These are phyloP conservation scores for Labia minor DNA, from an alignment of 2,888 invertebrate species.

Conservation along the genomic window DNA sequence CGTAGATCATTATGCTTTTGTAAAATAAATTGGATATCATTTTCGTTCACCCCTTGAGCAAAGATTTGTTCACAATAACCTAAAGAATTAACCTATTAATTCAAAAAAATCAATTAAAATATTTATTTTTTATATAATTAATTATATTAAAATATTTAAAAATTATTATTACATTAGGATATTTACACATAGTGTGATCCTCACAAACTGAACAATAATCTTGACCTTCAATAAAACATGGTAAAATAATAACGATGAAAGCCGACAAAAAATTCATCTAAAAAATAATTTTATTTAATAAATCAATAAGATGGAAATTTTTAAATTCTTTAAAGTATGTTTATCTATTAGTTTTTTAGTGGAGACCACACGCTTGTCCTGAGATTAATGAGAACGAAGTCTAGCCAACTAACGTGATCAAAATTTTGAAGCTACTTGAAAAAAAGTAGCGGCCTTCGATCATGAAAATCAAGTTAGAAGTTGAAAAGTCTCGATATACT, in stretches of 20 bases:
- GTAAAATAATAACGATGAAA: background rate
- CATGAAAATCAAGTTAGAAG: too few relatives aligned
- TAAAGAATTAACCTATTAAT: background rate
- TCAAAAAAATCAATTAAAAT: background rate
- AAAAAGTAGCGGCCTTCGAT: too few relatives aligned
- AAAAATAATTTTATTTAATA: background rate
- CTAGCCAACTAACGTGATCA: too few relatives aligned
- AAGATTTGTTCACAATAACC: background rate
- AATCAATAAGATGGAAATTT: background rate
- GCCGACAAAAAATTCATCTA: background rate
- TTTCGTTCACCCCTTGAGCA: background rate
- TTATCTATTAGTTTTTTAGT: too few relatives aligned
- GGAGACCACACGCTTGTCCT: too few relatives aligned
- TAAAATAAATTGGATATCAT: background rate
- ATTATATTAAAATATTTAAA: background rate
- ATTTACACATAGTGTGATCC: background rate
- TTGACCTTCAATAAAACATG: background rate
- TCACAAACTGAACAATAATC: background rate
- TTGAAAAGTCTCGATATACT: too few relatives aligned
- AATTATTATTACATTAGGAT: background rate
- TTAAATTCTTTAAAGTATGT: background rate
- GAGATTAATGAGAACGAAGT: too few relatives aligned
- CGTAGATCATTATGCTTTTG: background rate
- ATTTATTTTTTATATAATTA: too few relatives aligned
- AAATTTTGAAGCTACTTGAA: too few relatives aligned